Conservation (phyloP, 2,888 invertebrate species). For the Xanthia togata region DNA sequence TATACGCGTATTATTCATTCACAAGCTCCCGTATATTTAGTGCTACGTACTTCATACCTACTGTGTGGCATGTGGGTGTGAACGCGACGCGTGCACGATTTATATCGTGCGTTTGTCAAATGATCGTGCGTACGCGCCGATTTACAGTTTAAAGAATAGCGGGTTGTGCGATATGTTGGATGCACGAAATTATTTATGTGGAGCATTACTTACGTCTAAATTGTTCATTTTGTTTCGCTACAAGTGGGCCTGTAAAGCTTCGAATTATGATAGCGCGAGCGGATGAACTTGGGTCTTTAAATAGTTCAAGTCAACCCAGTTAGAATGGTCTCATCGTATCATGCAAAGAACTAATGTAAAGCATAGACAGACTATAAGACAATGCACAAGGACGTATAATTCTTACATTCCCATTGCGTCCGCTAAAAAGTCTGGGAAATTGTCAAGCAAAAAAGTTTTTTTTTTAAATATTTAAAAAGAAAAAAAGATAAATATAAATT, state of each 20-base stretch:
- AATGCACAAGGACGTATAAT: background rate
- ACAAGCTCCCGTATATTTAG: constrained; percentile 60
- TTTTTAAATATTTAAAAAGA: too few relatives aligned
- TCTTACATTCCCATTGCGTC: background rate
- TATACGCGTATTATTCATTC: constrained; percentile 63
- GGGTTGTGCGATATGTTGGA: constrained; percentile 10
- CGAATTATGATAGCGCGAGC: background rate
- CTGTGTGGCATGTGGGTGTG: constrained; percentile 44
- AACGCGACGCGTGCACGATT: constrained; percentile 43
- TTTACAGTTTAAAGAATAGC: constrained; percentile 23
- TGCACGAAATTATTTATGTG: constrained; percentile 16
- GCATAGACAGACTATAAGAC: background rate
- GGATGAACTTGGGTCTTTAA: background rate
- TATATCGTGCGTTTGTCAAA: constrained; percentile 56
- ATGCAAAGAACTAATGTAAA: background rate
- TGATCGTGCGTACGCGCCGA: constrained; percentile 40
- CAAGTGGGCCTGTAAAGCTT: background rate
- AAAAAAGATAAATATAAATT: too few relatives aligned
- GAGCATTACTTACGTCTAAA: constrained; percentile 10
- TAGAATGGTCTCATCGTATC: background rate
- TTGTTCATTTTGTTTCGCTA: background rate
- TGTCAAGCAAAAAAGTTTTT: too few relatives aligned
- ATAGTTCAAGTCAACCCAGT: too few relatives aligned
- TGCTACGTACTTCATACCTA: constrained; percentile 43
- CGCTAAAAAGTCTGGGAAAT: background rate